Evolutionary conservation across 2,888 invertebrate genomes (phyloP), one percentile per base, ranked within the genome.

Genomic region (Ceraclea dissimilis): DNA sequence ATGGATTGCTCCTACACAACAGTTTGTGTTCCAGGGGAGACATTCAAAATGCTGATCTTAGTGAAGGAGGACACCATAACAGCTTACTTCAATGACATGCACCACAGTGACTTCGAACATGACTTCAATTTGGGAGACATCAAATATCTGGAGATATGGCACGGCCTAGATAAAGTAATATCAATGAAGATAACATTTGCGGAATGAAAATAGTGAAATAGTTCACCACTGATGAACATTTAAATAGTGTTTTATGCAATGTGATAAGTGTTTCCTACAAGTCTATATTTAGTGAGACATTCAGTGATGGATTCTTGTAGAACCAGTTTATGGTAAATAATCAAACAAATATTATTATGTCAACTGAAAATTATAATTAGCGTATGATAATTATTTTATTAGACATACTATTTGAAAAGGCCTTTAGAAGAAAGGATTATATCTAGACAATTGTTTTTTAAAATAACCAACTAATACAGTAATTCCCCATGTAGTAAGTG

Each of bases 61-160:
- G n/a, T 55, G 19, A 57, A 60, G 13, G 47, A 18, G 31, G 55
- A 58, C 4, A 43, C 13, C 8, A 57, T 60, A 20, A 26, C 49
- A 33, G 52, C 54, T 2, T 63, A 61, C 51, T 55, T 20, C 56
- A 47, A 59, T 18, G 52, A 51, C 8, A 46, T 22, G 8, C 56
- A 48, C n/a, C 53, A 50, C 51, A 58, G 54, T 31, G 11, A 17
- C 2, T 58, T 52, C 49, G 2, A 2, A 17, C 54, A 60, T 48
- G 19, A 20, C 1, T 34, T 60, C 16, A 52, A 58, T 4, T 49
- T 58, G 13, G 53, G 58, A 49, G 58, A 58, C 19, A 48, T 60
- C 19, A 58, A 52, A 50, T 57, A 56, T 17, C 19, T 63, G 11
- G 58, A 63, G 51, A 60, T 63, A 2, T 61, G 61, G 61, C 47